Conservation (phyloP, 2,113 vertebrate genomes). For the Trematomus loennbergii region DNA sequence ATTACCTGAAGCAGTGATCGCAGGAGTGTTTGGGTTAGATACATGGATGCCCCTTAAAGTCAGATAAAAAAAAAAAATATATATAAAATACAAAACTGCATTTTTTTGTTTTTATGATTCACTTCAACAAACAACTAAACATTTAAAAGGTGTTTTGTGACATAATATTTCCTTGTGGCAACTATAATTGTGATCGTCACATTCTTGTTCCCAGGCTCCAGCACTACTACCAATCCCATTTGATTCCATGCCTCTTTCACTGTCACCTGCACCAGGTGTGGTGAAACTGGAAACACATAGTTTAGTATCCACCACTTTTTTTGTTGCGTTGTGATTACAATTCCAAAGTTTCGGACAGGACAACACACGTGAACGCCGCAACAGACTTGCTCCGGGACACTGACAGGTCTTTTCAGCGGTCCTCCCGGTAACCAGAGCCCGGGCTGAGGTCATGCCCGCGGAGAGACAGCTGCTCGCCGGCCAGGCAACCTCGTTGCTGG, state of each 20-base stretch:
- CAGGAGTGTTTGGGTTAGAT: background rate
- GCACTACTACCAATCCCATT: background rate
- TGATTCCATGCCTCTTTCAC: background rate
- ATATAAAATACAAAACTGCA: too few relatives aligned
- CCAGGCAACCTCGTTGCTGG: slow-evolving; percentile 23
- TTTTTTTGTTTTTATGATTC: too few relatives aligned
- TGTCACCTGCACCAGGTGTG: background rate
- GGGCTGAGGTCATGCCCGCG: slow-evolving; percentile 50
- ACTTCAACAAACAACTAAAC: too few relatives aligned
- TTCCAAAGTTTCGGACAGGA: slow-evolving; percentile 10
- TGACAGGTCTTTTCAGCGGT: background rate
- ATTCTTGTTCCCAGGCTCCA: background rate
- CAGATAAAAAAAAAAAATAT: background rate
- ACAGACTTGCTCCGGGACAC: background rate
- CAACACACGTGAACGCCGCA: slow-evolving; percentile 42
- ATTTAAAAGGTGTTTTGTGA: background rate
- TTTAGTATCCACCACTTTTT: background rate
- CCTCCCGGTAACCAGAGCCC: slow-evolving; percentile 57
- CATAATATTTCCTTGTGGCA: too few relatives aligned
- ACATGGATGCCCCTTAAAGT: background rate
- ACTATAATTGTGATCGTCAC: too few relatives aligned
- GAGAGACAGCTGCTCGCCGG: slow-evolving; percentile 69
- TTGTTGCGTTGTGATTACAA: background rate
- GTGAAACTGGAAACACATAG: background rate
- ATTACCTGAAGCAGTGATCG: background rate